Evolutionary conservation across 2,113 vertebrate genomes (phyloP), one percentile per base, ranked within the genome.

Genomic region (Gnathonemus longibarbis): DNA sequence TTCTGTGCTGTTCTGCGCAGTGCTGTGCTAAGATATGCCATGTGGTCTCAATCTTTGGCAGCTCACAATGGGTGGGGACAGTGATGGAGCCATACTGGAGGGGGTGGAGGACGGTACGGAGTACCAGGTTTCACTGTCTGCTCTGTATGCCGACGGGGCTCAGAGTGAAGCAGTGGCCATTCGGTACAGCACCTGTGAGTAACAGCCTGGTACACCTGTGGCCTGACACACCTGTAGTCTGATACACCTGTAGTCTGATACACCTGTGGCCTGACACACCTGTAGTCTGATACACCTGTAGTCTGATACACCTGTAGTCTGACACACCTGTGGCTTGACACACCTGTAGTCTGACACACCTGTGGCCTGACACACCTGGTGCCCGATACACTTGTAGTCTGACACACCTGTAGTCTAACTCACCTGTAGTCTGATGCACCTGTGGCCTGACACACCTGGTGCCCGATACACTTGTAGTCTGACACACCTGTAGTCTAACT

Each of bases 81-180:
- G 95, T 85, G 94, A 93, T 1, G 95, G 93, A 0, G 96, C 97
- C 0, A 46, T 97, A 83, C 94, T 99, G 92, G 94, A 96, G 17
- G 96, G 95, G 1, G 94, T 99, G 93, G 95, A 97, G 92, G 96
- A 96, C 77, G 96, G 96, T 88, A 95, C 94, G 0, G 98, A 98
- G 87, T 98, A 98, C 87, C 97, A 98, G 92, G 96, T 99, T 90
- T 98, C 98, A 45, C 95, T 99, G 91, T 97, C 97, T 89, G 98
- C 98, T 0, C 96, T 97, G 27, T 98, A 98, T 90, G 95, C 95
- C 17, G 97, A 98, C 0, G 97, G 98, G 13, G 96, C 97, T 90
- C 96, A 95, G 91, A 99, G 98, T 0, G 96, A 98, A 90, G 97
- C 96, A 0, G 96, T 97, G 77, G 97, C 98, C 49, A 93, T 96